Percentiles rank a stretch among this genome's conserved stretches.
phyloP scores from a whole-genome alignment of 2,888 invertebrate species.

The Sinotaia quadrata region DNA sequence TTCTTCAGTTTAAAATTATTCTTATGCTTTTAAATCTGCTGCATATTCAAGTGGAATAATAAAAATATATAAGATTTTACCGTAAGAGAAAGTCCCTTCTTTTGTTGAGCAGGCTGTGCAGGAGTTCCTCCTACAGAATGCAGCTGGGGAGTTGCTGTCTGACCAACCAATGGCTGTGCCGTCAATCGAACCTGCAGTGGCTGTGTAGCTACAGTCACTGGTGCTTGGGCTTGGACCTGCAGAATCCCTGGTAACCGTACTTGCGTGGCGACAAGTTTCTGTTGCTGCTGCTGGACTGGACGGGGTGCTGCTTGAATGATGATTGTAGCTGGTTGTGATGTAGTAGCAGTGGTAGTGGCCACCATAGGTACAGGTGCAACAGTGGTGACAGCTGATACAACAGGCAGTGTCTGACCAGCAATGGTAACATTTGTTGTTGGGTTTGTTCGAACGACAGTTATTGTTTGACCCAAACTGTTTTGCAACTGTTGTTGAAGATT shows the following conservation, averaged over 20 bases:
- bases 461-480: conserved; percentile 62
- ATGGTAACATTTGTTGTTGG: background rate
- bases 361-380: conserved; percentile 37
- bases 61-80: conserved; percentile 52
- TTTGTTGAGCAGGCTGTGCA: conserved; percentile 35
- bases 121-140: background rate
- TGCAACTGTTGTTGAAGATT: conserved; percentile 67
- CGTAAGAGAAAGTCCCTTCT: conserved; percentile 70
- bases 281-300: conserved; percentile 41
- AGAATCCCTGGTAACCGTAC: conserved; percentile 19
- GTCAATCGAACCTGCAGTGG: conserved; percentile 20
- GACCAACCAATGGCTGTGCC: conserved; percentile 1
- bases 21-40: background rate
- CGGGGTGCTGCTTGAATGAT: conserved; percentile 28
- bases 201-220: conserved; percentile 3
- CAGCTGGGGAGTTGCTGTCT: conserved; percentile 31
- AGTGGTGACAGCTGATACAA: conserved; percentile 33
- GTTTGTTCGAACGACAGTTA: conserved; percentile 20
- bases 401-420: conserved; percentile 10
- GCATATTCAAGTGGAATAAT: background rate
- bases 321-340: conserved; percentile 33
- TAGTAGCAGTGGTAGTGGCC: conserved; percentile 34
- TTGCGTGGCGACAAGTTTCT: conserved; percentile 22
- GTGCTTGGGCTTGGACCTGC: background rate
- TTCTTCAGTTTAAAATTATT: background rate